Base-by-base conservation (phyloP, 2,797 vertebrate genomes). In the Linurgus olivaceus region DNA sequence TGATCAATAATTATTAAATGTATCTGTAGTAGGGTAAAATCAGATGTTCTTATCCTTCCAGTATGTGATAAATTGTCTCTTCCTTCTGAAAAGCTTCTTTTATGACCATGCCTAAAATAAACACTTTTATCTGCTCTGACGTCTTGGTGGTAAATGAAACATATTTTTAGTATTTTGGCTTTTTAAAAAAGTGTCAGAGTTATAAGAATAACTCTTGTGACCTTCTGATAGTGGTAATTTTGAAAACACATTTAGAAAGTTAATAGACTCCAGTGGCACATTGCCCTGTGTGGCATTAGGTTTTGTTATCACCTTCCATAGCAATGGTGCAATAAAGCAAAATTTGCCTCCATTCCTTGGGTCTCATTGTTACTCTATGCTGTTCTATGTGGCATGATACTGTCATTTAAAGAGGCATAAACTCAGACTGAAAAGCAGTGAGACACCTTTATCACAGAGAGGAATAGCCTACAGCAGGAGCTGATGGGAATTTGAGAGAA, bases 41-140 rank as follows among this genome's bases (percentile, higher is more conserved):
- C 63, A 63, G 54, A 35, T 18, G 0, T 70, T 66, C 6, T 33
- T 37, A 8, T 45, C 9, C 54, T 73, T 93, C 51, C 0, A 1
- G 23, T 68, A 16, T 48, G 33, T 13, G 5, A 4, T 9, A 52
- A 90, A 86, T 82, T 42, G 33, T 68, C 19, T 73, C 35, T 74
- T 91, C 44, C 58, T 91, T 86, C 18, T 77, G 65, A 51, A 76
- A 6, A 24, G 4, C 17, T 73, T 71, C 4, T 68, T 82, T 79
- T 95, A 94, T 93, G 63, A 79, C 80, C n/a, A 0, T 70, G 35
- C 61, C 48, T 57, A 35, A 92, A 94, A 63, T 85, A 85, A 96
- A 70, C 42, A 73, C 28, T 62, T 72, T 48, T 76, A 72, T 87
- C 87, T 96, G 33, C 48, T 85, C 62, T 59, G 44, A 74, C 2